A percentile compares a stretch with the other conserved stretches of the same genome.
Conservation (phyloP, 2,113 vertebrate genomes). For the Brachirus orientalis region DNA sequence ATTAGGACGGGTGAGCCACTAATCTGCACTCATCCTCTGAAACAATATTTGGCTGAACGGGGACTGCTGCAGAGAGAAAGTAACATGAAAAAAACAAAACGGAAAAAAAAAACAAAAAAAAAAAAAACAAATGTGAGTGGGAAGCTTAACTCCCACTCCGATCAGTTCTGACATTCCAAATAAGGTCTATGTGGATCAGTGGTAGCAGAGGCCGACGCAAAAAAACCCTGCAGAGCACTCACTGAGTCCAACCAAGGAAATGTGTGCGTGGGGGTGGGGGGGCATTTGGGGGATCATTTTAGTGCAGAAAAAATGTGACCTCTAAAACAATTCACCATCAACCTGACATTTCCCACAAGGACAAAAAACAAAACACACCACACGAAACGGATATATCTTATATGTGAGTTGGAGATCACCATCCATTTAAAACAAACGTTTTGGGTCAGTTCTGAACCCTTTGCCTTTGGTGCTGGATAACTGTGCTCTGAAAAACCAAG, state of each 20-base stretch:
- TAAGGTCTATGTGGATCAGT: constrained; percentile 72
- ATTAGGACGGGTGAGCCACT: constrained; percentile 46
- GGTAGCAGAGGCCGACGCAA: constrained; percentile 63
- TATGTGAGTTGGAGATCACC: constrained; percentile 29
- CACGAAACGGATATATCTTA: constrained; percentile 33
- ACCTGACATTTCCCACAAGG: constrained; percentile 73
- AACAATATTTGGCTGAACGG: constrained; percentile 52
- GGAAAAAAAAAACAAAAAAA: too few species aligned
- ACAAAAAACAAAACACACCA: constrained; percentile 58
- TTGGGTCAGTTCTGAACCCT: neutral
- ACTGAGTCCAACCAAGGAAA: constrained; percentile 63
- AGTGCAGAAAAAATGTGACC: constrained; percentile 70
- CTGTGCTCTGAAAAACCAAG: neutral
- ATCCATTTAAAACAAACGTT: constrained; percentile 17
- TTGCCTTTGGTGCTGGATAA: neutral
- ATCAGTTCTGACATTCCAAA: constrained; percentile 81
- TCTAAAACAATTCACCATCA: constrained; percentile 70
- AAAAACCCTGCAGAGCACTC: constrained; percentile 66
- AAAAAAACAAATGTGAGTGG: constrained; percentile 48
- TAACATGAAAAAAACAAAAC: constrained; percentile 59
- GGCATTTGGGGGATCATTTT: constrained; percentile 6
- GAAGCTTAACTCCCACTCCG: constrained; percentile 77
- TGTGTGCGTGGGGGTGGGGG: constrained; percentile 29
- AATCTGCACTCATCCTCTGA: constrained; percentile 50
- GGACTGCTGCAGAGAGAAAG: constrained; percentile 47